Evolutionary conservation across 2,888 invertebrate genomes (phyloP), one percentile per base, ranked within the genome.

Genomic region (Euplexia lucipara): DNA sequence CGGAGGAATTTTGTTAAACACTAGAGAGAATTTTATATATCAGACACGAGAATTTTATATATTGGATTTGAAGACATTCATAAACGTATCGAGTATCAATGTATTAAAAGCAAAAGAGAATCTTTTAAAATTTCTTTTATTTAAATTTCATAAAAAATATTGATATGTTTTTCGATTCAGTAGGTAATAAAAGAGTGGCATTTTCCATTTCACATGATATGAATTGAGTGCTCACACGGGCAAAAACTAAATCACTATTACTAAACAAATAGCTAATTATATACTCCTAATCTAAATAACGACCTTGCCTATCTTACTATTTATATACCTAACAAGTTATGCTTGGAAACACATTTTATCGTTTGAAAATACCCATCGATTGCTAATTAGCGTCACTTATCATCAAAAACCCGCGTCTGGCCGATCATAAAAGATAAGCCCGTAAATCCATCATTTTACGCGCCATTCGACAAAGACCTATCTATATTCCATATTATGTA

Each of bases 401-500:
- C 65, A 59, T 53, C 47, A 74, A 57, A 70, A 49, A 49, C 26
- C 56, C 45, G 47, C 47, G 54, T 22, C 34, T 49, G 65, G 47
- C 12, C 53, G 59, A 49, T 62, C 34, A 26, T 65, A 42, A 75
- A 63, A 72, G 82, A 82, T 76, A 77, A 81, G 64, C 68, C 54
- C 57, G 41, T 62, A 74, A 73, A 80, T 77, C 80, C 41, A 75
- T 81, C 58, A 22, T 37, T 39, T 48, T 42, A 48, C 18, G 12
- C 22, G 48, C 9, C 8, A 22, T 32, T 42, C 7, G 10, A 18
- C 47, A 16, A 5, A 12, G 10, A 18, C 10, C 22, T n/a, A 37
- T n/a, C 7, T 34, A 20, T 45, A 22, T 32, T 1, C 16, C 5
- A 49, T 26, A 26, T 26, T 2, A 3, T 26, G 5, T 26, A 42